Evolutionary conservation across 2,888 invertebrate genomes (phyloP).

Genomic region (Melanotus villosus): DNA sequence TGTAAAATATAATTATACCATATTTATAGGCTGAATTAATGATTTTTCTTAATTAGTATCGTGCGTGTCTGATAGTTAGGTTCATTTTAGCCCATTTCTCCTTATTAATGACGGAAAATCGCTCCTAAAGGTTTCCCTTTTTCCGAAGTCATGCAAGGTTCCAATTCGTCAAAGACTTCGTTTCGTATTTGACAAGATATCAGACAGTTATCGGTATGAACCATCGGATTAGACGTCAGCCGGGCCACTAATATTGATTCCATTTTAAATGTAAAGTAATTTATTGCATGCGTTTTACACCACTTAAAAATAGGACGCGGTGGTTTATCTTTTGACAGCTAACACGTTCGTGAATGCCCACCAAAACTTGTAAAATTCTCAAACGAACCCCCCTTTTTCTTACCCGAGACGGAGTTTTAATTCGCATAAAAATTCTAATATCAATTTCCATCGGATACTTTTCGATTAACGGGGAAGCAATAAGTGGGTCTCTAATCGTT

Average conservation of each 20-base stretch:
- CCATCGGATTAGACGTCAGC: conserved; percentile 39
- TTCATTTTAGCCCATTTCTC: conserved; percentile 58
- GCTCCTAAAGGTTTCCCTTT: conserved; percentile 59
- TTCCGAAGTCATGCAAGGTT: conserved; percentile 61
- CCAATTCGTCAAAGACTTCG: conserved; percentile 65
- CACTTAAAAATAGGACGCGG: conserved; percentile 3
- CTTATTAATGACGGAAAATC: conserved; percentile 60
- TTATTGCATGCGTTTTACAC: conserved; percentile 21
- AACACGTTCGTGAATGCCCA: background rate
- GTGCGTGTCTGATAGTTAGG: conserved; percentile 62
- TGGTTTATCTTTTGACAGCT: background rate
- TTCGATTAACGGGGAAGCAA: conserved; percentile 64
- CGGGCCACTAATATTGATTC: conserved; percentile 25
- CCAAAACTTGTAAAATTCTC: too few species aligned
- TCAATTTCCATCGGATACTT: conserved; percentile 62
- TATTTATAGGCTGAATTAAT: conserved; percentile 65
- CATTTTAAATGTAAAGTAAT: conserved; percentile 6
- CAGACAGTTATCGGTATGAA: conserved; percentile 48
- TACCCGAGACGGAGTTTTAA: conserved; percentile 41
- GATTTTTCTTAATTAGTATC: conserved; percentile 67
- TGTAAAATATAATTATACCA: conserved; percentile 61
- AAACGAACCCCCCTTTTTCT: background rate
- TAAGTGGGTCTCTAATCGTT: conserved; percentile 66
- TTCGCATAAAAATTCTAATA: conserved; percentile 57
- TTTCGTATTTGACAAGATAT: conserved; percentile 59